These are phyloP conservation scores for Neoascia interrupta DNA, from an alignment of 2,888 invertebrate species.

Conservation along the genomic window DNA sequence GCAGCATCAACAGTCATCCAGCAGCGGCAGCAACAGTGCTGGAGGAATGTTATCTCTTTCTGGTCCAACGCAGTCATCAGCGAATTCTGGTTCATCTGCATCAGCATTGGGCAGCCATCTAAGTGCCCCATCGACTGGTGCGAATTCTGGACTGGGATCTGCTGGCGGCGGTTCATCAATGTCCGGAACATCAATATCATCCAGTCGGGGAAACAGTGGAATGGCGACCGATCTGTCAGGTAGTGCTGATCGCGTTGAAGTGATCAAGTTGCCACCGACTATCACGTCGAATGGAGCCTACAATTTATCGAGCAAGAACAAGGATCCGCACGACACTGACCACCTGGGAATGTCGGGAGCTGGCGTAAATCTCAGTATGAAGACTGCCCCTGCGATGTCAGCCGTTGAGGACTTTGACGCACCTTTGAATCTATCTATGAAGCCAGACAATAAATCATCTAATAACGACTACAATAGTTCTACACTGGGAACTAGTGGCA, in stretches of 20 bases:
- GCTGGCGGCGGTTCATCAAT: constrained; percentile 38
- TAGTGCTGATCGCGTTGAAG: constrained; percentile 86
- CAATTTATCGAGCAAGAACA: constrained; percentile 78
- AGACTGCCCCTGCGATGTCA: constrained; percentile 77
- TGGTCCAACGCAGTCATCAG: constrained; percentile 70
- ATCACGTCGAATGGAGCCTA: constrained; percentile 81
- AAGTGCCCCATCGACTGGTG: constrained; percentile 62
- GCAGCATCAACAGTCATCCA: constrained; percentile 70
- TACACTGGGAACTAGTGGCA: constrained; percentile 22
- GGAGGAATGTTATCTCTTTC: constrained; percentile 63
- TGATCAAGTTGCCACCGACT: constrained; percentile 89
- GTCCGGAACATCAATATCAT: constrained; percentile 60
- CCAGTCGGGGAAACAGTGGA: constrained; percentile 70
- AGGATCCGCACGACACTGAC: constrained; percentile 77
- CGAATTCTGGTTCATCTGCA: constrained; percentile 64
- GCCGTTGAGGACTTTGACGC: constrained; percentile 84
- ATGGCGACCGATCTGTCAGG: constrained; percentile 71
- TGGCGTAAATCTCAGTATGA: constrained; percentile 79
- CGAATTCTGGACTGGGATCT: constrained; percentile 61
- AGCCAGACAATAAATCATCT: constrained; percentile 81
- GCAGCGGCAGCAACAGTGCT: constrained; percentile 69
- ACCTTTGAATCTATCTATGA: constrained; percentile 90
- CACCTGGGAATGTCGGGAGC: constrained; percentile 71
- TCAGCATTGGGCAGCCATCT: constrained; percentile 67
- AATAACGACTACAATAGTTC: constrained; percentile 71